phyloP scores from a whole-genome alignment of 2,113 vertebrate genomes.

The Ellobius talpinus region DNA sequence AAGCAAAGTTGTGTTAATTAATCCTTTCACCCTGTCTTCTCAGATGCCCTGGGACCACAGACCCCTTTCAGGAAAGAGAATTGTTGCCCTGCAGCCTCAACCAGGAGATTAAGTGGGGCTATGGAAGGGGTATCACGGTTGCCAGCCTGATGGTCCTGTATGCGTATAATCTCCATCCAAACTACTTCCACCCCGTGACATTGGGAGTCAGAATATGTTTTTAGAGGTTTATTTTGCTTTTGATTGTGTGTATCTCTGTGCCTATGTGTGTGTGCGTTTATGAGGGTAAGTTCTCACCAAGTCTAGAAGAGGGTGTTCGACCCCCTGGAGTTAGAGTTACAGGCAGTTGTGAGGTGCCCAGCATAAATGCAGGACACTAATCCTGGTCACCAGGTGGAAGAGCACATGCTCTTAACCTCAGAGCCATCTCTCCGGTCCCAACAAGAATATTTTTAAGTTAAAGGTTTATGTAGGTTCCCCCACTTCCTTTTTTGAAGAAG shows the following conservation, averaged over 20 bases:
- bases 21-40: background rate
- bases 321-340: background rate
- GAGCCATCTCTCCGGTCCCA: background rate
- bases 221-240: background rate
- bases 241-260: background rate
- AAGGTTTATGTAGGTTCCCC: background rate
- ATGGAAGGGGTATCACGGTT: background rate
- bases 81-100: background rate
- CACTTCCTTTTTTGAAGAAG: background rate
- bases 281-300: background rate
- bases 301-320: background rate
- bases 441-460: background rate
- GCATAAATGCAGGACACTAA: background rate
- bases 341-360: background rate
- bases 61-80: background rate
- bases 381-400: background rate
- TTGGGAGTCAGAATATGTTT: background rate
- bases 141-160: too few relatives aligned
- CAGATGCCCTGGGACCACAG: background rate
- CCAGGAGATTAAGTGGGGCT: background rate
- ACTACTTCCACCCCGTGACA: rapidly evolving
- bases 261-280: background rate
- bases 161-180: background rate
- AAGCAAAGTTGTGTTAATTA: background rate
- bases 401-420: background rate